phyloP scores from a whole-genome alignment of 2,113 vertebrate genomes.

The Todiramphus chloris region DNA sequence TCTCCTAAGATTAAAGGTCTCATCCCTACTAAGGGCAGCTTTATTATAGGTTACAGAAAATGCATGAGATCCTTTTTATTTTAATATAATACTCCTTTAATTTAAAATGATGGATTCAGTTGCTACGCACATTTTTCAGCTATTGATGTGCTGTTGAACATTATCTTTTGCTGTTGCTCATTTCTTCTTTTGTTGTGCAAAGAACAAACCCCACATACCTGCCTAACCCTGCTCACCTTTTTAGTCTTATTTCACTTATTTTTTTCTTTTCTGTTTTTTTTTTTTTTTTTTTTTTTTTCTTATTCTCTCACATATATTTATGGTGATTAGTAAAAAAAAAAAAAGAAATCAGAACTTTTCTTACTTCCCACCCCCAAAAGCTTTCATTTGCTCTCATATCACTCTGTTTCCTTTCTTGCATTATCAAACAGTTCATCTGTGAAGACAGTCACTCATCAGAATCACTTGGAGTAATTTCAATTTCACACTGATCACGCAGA shows the following conservation, averaged over 20 bases:
- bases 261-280: not conserved
- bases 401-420: not conserved
- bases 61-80: not conserved
- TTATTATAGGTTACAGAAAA: not conserved
- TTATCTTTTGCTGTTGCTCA: not conserved
- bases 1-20: not conserved
- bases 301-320: not conserved
- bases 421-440: slow-evolving; percentile 20
- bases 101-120: not conserved
- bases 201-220: not conserved
- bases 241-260: not conserved
- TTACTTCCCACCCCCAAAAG: not conserved
- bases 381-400: not conserved
- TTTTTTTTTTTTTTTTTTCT: not conserved
- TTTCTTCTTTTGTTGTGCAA: not conserved
- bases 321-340: not conserved
- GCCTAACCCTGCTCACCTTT: not conserved
- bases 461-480: slow-evolving; percentile 56
- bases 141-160: not conserved
- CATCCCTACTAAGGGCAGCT: not conserved
- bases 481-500: slow-evolving; percentile 48
- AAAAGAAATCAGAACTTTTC: not conserved
- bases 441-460: slow-evolving; percentile 43
- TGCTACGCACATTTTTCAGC: not conserved
- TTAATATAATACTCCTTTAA: not conserved